Evolutionary conservation across 1,140 invertebrate species (phyloP), one percentile per base, ranked within the genome.

Genomic region (Heliconius congener): DNA sequence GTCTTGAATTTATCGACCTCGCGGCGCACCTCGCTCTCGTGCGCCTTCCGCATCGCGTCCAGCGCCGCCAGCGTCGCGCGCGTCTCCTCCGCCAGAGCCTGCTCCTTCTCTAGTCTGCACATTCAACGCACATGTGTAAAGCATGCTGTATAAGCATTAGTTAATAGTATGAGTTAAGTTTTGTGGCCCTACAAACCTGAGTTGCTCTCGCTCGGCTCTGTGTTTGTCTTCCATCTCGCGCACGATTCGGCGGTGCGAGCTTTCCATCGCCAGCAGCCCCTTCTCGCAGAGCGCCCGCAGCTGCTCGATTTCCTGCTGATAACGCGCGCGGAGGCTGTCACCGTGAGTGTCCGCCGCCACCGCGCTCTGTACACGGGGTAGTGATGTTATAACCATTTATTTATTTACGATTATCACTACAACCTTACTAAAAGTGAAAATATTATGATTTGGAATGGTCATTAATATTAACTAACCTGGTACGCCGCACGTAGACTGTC

Each of bases 1-100:
- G 97, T 95, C 89, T 98, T 98, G 90, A 98, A 98, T 88, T 97
- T 97, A 19, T 97, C 95, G 18, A 98, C 97, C 94, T 99, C 97
- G 73, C 97, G 96, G 85, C 98, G 97, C 34, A 99, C 97, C 90
- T 99, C 98, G 82, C 97, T 97, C 93, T 99, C 97, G 91, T 99
- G 98, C 1, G 98, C 98, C 91, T 99, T 98, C 60, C 98, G 96
- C 97, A 99, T 98, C 5, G 98, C 98, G 91, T 99, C 98, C 76
- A 99, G 93, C 19, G 98, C 98, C 81, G 96, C 96, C 74, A 97
- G 87, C 39, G 97, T 97, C 6, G 97, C 97, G 91, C 98, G 97
- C 8, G 98, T 98, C 94, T 99, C 98, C 91, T 98, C 98, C 19
- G 97, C 97, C 42, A 98, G 90, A 6, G 97, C 98, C 83, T 98